These are phyloP conservation scores for Sebastes trivittatus DNA, from an alignment of 2,797 vertebrate genomes.

Conservation along the genomic window DNA sequence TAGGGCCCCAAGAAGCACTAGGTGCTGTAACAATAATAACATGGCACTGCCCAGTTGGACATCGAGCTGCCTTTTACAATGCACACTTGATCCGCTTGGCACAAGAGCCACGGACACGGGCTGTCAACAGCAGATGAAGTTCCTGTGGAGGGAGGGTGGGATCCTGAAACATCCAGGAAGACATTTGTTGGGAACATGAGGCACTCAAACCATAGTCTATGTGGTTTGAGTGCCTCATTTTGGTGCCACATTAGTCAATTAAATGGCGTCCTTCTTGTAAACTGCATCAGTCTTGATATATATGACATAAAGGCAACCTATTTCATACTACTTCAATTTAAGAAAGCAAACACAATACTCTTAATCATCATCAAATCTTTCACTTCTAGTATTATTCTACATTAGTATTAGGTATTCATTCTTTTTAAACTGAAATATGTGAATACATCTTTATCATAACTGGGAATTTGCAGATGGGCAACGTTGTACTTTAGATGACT, in stretches of 20 bases:
- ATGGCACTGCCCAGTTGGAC: conserved; percentile 34
- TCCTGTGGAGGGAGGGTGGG: conserved; percentile 20
- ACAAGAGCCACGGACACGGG: conserved; percentile 35
- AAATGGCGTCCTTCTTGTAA: not conserved
- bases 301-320: not conserved
- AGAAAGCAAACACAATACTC: not conserved
- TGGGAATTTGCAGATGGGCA: no score
- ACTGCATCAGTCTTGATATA: not conserved
- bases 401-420: not conserved
- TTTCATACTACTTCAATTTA: not conserved
- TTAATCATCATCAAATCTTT: not conserved
- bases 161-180: conserved; percentile 43
- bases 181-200: conserved; percentile 41
- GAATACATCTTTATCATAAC: not conserved
- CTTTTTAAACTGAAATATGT: not conserved
- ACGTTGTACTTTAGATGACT: not conserved
- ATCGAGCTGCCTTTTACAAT: conserved; percentile 56
- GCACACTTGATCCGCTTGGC: conserved; percentile 64
- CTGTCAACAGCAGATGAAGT: conserved; percentile 72
- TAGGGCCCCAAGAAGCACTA: conserved; percentile 50
- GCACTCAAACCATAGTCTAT: not conserved
- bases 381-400: not conserved
- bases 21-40: conserved; percentile 56
- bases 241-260: not conserved
- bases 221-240: not conserved